A percentile compares a stretch with the other conserved stretches of the same genome.
These are phyloP conservation scores for Sterna hirundo DNA, from an alignment of 2,113 vertebrate genomes.

Conservation along the genomic window DNA sequence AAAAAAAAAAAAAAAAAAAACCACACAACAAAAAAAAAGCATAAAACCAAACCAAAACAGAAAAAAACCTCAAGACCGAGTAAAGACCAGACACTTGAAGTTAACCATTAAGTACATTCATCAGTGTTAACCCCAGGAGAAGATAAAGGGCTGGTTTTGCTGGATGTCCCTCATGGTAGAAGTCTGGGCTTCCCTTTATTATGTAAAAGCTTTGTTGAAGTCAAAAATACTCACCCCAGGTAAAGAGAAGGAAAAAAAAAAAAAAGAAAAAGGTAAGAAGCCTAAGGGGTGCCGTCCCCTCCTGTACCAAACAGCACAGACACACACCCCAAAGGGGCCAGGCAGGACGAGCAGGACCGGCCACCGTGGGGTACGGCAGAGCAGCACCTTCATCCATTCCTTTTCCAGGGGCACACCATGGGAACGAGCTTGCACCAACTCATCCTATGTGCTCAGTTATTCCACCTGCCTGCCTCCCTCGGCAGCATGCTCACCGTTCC, in stretches of 20 bases:
- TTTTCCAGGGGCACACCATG: background rate
- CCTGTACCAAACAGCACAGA: background rate
- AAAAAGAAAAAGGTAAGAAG: background rate
- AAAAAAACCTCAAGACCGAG: background rate
- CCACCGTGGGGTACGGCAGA: accelerated
- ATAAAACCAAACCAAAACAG: slow-evolving; percentile 7
- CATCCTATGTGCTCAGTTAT: background rate
- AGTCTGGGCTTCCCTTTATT: background rate
- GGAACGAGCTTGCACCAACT: background rate
- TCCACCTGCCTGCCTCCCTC: background rate
- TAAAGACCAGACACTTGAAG: background rate
- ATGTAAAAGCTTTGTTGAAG: background rate
- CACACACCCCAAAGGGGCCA: accelerated
- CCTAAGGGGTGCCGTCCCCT: background rate
- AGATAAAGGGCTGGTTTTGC: background rate
- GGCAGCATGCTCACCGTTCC: background rate
- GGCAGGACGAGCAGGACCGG: background rate
- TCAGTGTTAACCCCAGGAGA: background rate
- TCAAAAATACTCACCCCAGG: background rate
- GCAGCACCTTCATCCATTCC: background rate
- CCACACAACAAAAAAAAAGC: background rate
- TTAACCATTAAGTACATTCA: background rate
- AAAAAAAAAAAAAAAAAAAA: background rate
- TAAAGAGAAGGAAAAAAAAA: background rate
- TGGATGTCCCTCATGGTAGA: background rate